phyloP scores from a whole-genome alignment of 1,140 invertebrate species.

The Polyergus mexicanus region DNA sequence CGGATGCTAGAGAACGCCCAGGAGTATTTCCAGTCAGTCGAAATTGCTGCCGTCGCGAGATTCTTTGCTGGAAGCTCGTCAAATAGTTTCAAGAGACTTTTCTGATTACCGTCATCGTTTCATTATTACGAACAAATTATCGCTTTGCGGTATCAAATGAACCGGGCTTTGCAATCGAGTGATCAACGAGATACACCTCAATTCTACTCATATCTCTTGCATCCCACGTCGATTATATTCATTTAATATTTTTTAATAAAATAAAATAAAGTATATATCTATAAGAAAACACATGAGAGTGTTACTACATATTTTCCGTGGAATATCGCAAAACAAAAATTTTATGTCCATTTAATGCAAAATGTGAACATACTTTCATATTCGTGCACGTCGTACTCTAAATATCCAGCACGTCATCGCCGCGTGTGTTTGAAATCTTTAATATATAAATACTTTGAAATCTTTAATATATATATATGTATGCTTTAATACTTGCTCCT shows the following conservation, averaged over 20 bases:
- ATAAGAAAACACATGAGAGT: neutral
- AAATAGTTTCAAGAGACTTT: slow-evolving; percentile 65
- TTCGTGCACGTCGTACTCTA: neutral
- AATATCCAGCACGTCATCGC: neutral
- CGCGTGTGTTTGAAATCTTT: neutral
- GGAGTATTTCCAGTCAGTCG: slow-evolving; percentile 37
- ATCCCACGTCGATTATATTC: neutral
- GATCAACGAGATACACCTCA: neutral
- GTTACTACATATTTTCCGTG: neutral
- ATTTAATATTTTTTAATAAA: neutral
- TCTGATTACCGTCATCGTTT: slow-evolving; percentile 40
- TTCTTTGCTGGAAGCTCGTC: slow-evolving; percentile 64
- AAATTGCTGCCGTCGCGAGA: slow-evolving; percentile 50
- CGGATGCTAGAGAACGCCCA: slow-evolving; percentile 2
- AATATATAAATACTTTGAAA: slow-evolving; percentile 1
- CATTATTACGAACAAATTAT: slow-evolving; percentile 61
- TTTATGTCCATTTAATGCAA: neutral
- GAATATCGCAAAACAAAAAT: slow-evolving; percentile 1
- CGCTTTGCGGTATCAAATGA: neutral
- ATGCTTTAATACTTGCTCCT: neutral
- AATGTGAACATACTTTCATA: neutral
- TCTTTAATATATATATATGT: neutral
- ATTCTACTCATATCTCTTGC: neutral
- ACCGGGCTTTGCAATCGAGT: neutral
- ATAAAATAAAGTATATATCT: neutral